Conservation (phyloP, 2,797 vertebrate genomes). For the Graptemys geographica region DNA sequence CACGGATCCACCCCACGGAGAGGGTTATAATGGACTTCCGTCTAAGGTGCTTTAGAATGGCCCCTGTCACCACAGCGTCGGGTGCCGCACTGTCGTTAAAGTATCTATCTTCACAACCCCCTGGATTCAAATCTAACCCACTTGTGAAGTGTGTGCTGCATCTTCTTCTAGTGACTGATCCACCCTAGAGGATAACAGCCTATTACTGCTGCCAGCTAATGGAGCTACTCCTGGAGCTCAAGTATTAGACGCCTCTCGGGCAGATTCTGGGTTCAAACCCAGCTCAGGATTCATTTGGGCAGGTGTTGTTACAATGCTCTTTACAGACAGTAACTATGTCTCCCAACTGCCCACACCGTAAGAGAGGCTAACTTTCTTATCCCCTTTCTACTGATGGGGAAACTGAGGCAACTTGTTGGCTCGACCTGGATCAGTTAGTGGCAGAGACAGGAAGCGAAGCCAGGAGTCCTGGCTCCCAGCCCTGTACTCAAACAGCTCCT, state of each 20-base stretch:
- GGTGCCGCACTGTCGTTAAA: not conserved
- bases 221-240: too few relatives aligned
- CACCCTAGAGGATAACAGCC: not conserved
- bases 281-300: not conserved
- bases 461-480: not conserved
- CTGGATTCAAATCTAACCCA: not conserved
- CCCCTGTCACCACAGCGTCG: not conserved
- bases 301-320: not conserved
- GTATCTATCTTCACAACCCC: not conserved
- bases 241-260: too few relatives aligned
- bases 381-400: too few relatives aligned
- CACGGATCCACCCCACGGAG: accelerated
- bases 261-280: not conserved
- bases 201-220: not conserved
- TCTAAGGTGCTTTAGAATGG: not conserved
- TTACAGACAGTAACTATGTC: not conserved
- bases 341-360: too few relatives aligned
- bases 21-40: too few relatives aligned
- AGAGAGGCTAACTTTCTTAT: not conserved
- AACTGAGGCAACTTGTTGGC: too few relatives aligned
- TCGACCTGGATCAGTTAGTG: too few relatives aligned
- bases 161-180: not conserved
- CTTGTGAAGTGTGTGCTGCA: not conserved
- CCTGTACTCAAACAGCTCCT: not conserved
- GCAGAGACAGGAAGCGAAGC: not conserved